Conservation (phyloP, 2,888 invertebrate species). For the Nudaria mundana region DNA sequence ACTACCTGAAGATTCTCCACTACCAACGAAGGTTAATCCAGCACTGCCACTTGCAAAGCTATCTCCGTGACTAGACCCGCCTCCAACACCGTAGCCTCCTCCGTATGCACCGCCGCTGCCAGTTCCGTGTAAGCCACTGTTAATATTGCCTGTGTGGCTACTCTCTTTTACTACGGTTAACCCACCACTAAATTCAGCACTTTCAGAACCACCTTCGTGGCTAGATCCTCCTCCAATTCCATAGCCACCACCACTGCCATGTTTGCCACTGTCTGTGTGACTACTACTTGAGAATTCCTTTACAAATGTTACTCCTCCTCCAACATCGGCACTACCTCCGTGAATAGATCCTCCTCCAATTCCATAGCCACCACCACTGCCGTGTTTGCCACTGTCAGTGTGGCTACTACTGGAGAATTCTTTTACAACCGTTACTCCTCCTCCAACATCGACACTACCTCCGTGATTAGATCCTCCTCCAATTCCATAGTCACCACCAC, state of each 20-base stretch:
- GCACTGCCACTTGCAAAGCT: constrained; percentile 9
- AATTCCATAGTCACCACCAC: neutral
- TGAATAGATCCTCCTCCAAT: neutral
- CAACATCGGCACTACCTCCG: neutral
- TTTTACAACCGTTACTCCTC: neutral
- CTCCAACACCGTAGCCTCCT: neutral
- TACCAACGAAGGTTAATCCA: constrained; percentile 3
- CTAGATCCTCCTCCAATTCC: constrained; percentile 4
- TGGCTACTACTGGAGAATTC: neutral
- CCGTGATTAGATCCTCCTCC: too few relatives aligned
- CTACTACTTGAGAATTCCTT: neutral
- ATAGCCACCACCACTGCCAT: constrained; percentile 13
- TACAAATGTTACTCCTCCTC: neutral
- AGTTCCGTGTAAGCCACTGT: neutral
- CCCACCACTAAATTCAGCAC: neutral
- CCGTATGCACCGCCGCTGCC: neutral
- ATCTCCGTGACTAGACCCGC: constrained; percentile 6
- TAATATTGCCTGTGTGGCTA: neutral
- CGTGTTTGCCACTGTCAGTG: neutral
- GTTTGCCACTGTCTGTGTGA: neutral
- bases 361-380: neutral
- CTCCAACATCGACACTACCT: neutral
- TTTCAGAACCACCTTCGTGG: neutral
- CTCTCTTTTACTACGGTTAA: neutral
- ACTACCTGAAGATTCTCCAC: neutral